Base-by-base conservation (phyloP, 2,888 invertebrate genomes). In the Cenopis cana region DNA sequence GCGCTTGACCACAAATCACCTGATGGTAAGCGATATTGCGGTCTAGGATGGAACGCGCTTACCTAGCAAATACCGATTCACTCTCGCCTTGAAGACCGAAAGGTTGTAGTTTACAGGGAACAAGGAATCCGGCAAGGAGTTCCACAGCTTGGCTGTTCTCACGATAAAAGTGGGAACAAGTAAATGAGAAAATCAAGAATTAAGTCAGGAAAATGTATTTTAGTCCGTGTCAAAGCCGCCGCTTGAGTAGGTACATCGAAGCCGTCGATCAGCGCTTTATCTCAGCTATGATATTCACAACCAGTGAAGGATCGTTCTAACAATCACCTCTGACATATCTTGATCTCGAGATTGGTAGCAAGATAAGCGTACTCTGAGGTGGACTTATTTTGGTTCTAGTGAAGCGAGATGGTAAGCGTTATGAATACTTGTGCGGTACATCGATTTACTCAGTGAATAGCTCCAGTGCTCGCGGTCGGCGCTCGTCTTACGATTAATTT, bases 201-300 rank as follows among this genome's bases (percentile, higher is more conserved):
- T 46, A 49, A 20, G 46, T 49, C 10, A 60, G 17, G 46, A 60
- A 41, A 60, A 60, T n/a, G n/a, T 60, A 46, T 46, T 60, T 9
- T 46, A 46, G 14, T 24, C 46, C 46, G 1, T 46, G n/a, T 24
- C 14, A 46, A 46, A n/a, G 29, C 61, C 50, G 33, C 4, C 24
- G 36, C 61, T 61, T 33, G 50, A 52, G 17, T 33, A 50, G 50
- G 11, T 33, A 50, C 50, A 8, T 18, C 17, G 36, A 50, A 62
- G 75, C 73, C 68, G 65, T 56, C 74, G 69, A 76, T 78, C 79
- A 82, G 56, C 60, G 75, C 79, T 79, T 81, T 79, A 78, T 72
- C 74, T 76, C 74, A n/a, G 46, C 46, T 46, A 46, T n/a, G 46
- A 46, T 46, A 46, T 46, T 46, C 46, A n/a, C 46, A n/a, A 8